These are phyloP conservation scores for Alosa sapidissima DNA, from an alignment of 2,797 vertebrate species.

Conservation along the genomic window DNA sequence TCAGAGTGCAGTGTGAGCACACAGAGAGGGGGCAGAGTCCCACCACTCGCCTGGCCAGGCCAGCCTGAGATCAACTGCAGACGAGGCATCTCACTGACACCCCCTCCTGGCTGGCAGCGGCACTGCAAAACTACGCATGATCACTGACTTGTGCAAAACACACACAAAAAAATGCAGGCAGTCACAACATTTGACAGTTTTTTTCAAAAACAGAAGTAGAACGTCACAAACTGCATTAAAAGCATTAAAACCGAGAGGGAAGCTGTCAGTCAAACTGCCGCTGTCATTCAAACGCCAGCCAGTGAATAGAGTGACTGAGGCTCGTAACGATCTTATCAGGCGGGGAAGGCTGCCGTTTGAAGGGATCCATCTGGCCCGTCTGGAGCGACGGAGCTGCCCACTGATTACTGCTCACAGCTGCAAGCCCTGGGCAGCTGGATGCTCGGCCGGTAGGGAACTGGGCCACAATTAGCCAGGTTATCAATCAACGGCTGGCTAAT, in stretches of 20 bases:
- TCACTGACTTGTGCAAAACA: background rate
- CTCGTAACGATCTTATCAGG: slow-evolving; percentile 14
- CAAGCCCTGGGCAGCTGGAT: slow-evolving; percentile 48
- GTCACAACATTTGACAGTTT: background rate
- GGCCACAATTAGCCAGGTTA: slow-evolving; percentile 50
- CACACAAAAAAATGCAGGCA: background rate
- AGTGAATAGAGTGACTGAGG: background rate
- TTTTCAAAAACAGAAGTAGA: background rate
- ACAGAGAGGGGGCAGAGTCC: slow-evolving; percentile 15
- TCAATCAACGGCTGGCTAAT: slow-evolving; percentile 56
- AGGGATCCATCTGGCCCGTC: slow-evolving; percentile 47
- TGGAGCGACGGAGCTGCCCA: slow-evolving; percentile 48
- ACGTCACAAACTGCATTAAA: background rate
- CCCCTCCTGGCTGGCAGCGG: background rate
- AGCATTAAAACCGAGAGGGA: background rate
- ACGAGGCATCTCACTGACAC: background rate
- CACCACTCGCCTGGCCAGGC: background rate
- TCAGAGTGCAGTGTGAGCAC: slow-evolving; percentile 16
- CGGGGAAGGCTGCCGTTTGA: background rate
- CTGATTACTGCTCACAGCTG: slow-evolving; percentile 53
- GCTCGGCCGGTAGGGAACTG: slow-evolving; percentile 37
- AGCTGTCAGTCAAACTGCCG: background rate
- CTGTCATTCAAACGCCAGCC: slow-evolving; percentile 16
- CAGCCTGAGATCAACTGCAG: background rate
- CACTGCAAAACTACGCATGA: background rate